Evolutionary conservation across 2,113 vertebrate genomes (phyloP).

Genomic region (Lota lota): DNA sequence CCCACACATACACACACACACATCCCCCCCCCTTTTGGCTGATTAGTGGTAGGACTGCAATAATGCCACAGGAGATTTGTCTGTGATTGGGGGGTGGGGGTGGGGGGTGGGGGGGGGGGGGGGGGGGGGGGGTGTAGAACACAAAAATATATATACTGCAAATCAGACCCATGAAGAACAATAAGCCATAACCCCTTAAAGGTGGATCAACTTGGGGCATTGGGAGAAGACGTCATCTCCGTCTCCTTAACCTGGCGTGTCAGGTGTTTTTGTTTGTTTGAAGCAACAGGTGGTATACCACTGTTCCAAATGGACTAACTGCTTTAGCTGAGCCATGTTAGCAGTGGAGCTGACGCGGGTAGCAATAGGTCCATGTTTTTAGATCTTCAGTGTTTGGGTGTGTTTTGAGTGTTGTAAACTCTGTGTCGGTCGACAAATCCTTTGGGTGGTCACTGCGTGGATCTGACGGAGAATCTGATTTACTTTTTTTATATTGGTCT

Average conservation of each 20-base stretch:
- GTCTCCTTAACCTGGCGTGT: conserved; percentile 6
- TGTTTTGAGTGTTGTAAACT: conserved; percentile 47
- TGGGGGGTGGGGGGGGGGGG: not conserved
- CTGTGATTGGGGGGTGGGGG: not conserved
- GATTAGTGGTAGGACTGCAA: conserved; percentile 57
- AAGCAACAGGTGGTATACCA: not conserved
- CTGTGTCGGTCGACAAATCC: conserved; percentile 38
- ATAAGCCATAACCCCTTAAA: conserved; percentile 54
- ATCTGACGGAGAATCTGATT: not conserved
- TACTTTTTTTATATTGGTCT: conserved; percentile 19
- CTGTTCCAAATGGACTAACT: conserved; percentile 18
- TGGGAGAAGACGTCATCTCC: conserved; percentile 34
- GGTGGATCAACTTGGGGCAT: conserved; percentile 32
- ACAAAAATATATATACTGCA: conserved; percentile 30
- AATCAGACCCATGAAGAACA: conserved; percentile 45
- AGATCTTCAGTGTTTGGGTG: conserved; percentile 51
- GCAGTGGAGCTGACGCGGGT: conserved; percentile 62
- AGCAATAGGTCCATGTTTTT: conserved; percentile 64
- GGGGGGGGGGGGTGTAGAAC: not conserved
- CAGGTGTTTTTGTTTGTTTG: not conserved
- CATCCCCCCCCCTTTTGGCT: conserved; percentile 22
- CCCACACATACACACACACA: not conserved
- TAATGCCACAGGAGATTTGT: conserved; percentile 55
- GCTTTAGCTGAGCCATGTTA: conserved; percentile 73
- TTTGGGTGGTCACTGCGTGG: conserved; percentile 30